Percentiles rank a stretch among this genome's conserved stretches.
phyloP scores from a whole-genome alignment of 2,113 vertebrate genomes.

The Mandrillus leucophaeus region DNA sequence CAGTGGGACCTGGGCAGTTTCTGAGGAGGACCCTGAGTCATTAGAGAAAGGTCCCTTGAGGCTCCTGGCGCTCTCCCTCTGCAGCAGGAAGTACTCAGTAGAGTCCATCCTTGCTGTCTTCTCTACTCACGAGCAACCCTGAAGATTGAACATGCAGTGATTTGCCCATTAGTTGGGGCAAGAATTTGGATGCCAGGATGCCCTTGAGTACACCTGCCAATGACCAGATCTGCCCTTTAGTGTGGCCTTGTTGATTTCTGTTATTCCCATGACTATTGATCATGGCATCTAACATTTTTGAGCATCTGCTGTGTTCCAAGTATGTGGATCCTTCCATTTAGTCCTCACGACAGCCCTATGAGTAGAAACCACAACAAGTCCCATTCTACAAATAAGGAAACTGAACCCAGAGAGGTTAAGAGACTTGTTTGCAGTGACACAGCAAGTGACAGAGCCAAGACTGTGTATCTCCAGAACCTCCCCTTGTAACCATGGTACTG shows the following conservation, averaged over 20 bases:
- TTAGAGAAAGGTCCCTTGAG: background rate
- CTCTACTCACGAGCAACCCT: background rate
- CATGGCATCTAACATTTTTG: background rate
- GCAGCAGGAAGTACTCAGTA: background rate
- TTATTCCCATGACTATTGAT: background rate
- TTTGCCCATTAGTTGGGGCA: background rate
- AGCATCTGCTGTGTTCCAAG: background rate
- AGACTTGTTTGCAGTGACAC: too few relatives aligned
- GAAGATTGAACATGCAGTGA: fast-evolving
- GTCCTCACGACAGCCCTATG: background rate
- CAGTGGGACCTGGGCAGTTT: background rate
- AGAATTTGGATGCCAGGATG: background rate
- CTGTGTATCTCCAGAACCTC: fast-evolving
- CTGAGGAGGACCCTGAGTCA: background rate
- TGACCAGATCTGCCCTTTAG: background rate
- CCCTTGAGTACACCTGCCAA: background rate
- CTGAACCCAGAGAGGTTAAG: background rate
- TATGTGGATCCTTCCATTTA: background rate
- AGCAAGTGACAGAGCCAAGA: too few relatives aligned
- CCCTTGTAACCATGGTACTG: fast-evolving
- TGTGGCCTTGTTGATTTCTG: background rate
- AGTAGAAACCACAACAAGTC: background rate
- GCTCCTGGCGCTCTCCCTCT: background rate
- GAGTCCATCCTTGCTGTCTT: too few relatives aligned
- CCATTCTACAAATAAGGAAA: background rate